phyloP scores from a whole-genome alignment of 2,797 vertebrate genomes.

The Sebastes vulpes region DNA sequence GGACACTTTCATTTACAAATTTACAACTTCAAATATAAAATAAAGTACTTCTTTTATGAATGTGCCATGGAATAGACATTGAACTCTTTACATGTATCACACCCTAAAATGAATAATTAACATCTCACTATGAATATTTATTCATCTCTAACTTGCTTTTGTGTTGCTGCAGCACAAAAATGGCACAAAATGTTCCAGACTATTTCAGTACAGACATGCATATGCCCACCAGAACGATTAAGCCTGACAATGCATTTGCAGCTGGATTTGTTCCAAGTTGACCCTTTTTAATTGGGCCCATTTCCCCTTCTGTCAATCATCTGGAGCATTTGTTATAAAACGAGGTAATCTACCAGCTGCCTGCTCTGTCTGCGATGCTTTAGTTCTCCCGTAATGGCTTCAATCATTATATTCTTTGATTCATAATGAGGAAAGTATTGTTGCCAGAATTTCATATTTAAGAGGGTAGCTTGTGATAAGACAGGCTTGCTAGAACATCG shows the following conservation, averaged over 20 bases:
- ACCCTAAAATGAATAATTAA: neutral
- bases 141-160: neutral
- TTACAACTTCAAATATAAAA: neutral
- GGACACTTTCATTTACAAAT: neutral
- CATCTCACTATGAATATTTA: neutral
- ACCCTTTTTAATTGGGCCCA: conserved; percentile 6
- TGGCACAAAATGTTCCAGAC: neutral
- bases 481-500: neutral
- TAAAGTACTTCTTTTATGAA: neutral
- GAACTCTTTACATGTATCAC: neutral
- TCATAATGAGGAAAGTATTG: conserved; percentile 1
- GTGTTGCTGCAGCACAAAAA: neutral
- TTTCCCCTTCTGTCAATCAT: conserved; percentile 28
- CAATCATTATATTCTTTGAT: neutral
- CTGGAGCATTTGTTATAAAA: neutral
- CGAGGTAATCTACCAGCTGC: conserved; percentile 11
- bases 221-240: neutral
- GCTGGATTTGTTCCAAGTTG: neutral
- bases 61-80: neutral
- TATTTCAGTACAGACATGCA: neutral
- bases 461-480: neutral
- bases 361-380: neutral
- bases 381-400: conserved; percentile 3
- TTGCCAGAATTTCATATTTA: conserved; percentile 1
- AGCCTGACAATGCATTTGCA: neutral